Evolutionary conservation across 35 echinoderm and acorn worm species (phyloP).

Genomic region (Diadema setosum): DNA sequence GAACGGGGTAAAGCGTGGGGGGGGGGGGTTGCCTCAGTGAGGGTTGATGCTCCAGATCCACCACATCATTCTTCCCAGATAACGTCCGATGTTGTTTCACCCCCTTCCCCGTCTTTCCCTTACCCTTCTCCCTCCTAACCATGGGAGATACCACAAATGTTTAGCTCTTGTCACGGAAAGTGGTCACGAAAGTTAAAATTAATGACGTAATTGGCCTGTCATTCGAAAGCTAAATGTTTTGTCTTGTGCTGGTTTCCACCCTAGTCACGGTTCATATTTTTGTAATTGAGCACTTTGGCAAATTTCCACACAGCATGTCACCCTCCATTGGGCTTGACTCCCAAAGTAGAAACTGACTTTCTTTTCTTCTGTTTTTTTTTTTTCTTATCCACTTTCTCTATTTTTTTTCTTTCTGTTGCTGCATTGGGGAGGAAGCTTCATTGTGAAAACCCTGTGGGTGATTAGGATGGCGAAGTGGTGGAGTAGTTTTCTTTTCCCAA

Average conservation of each 20-base stretch:
- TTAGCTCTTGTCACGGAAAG: not conserved
- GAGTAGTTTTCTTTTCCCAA: not conserved
- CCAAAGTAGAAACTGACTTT: no score
- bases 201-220: not conserved
- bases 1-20: no score
- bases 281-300: not conserved
- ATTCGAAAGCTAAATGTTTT: not conserved
- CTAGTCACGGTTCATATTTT: not conserved
- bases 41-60: no score
- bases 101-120: no score
- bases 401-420: no score
- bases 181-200: not conserved
- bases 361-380: no score
- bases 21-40: no score
- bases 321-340: not conserved
- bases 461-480: not conserved
- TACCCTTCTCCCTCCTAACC: no score
- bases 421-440: not conserved
- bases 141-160: no score
- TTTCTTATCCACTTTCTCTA: no score
- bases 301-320: not conserved
- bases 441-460: not conserved
- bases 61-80: no score
- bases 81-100: no score
- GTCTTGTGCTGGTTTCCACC: not conserved